Base-by-base conservation (phyloP, 2,888 invertebrate species). In the Drosophila siamana region DNA sequence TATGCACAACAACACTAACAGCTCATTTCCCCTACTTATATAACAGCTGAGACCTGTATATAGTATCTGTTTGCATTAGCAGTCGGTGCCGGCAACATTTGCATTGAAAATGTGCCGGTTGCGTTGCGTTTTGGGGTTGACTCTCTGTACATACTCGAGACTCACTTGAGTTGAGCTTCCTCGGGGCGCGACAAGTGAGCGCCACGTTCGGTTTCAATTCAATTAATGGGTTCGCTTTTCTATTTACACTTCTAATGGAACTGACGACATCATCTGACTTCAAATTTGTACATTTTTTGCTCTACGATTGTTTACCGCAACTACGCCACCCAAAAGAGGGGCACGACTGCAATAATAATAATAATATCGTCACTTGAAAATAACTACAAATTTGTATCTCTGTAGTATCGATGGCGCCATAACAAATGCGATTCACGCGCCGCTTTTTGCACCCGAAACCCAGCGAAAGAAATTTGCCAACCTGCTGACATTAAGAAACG, bases 241-340 rank as follows among this genome's bases (percentile, higher is more conserved):
- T 85, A 69, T 77, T 79, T 74, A 51, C 68, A 47, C 43, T 46
- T 71, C 68, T 82, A 82, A 86, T 78, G 83, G 80, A 60, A 50
- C 40, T 52, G 63, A 57, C 80, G n/a, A n/a, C n/a, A n/a, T n/a
- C n/a, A 66, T 55, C 54, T 74, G 63, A 73, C 59, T 57, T 47
- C 7, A 9, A 41, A 36, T 40, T 52, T 41, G 47, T n/a, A 13
- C 13, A 38, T n/a, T n/a, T n/a, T 13, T 36, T 36, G 36, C 15
- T n/a, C 24, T 43, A 30, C 19, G 19, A 22, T 43, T 30, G 43
- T n/a, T 44, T 26, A 26, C 28, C 38, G 41, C 47, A 28, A 40
- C n/a, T 30, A 36, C 36, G 5, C 36, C n/a, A 7, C 6, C 19
- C 5, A 5, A 52, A 61, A 60, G 33, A 36, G 60, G 60, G 60